These are phyloP conservation scores for Lamprotornis superbus DNA, from an alignment of 2,113 vertebrate genomes.

Conservation along the genomic window DNA sequence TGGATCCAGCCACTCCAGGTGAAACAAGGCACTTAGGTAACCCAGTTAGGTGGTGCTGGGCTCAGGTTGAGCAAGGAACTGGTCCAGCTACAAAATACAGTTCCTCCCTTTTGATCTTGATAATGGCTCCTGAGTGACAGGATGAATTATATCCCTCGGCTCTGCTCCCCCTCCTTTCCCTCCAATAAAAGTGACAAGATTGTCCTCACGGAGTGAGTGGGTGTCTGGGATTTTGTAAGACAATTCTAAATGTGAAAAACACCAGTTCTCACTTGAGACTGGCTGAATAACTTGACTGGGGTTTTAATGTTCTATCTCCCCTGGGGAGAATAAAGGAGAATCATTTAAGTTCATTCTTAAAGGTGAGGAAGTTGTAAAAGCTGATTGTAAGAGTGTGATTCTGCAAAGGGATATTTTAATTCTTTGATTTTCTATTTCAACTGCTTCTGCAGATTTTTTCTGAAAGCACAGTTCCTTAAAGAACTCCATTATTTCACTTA, in stretches of 20 bases:
- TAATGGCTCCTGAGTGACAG: neutral
- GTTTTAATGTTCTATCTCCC: neutral
- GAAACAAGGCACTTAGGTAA: neutral
- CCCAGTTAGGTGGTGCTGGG: neutral
- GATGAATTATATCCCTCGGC: neutral
- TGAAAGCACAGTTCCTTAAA: neutral
- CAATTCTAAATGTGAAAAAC: neutral
- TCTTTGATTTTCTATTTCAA: neutral
- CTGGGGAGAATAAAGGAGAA: neutral
- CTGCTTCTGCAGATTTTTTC: neutral
- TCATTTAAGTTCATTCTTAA: neutral
- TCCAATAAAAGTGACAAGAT: neutral
- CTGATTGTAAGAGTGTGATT: neutral
- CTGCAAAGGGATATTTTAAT: neutral
- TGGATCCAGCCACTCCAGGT: neutral
- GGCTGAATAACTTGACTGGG: neutral
- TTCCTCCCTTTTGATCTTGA: constrained; percentile 54
- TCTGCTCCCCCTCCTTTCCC: constrained; percentile 27
- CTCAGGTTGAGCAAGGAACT: constrained; percentile 24
- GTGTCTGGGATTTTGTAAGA: neutral
- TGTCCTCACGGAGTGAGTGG: neutral
- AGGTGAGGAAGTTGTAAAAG: neutral
- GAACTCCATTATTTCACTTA: neutral
- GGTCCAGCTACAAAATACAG: neutral
- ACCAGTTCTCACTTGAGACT: rapidly evolving